Evolutionary conservation across 1,140 invertebrate genomes (phyloP).

Genomic region (Bombus waltoni): DNA sequence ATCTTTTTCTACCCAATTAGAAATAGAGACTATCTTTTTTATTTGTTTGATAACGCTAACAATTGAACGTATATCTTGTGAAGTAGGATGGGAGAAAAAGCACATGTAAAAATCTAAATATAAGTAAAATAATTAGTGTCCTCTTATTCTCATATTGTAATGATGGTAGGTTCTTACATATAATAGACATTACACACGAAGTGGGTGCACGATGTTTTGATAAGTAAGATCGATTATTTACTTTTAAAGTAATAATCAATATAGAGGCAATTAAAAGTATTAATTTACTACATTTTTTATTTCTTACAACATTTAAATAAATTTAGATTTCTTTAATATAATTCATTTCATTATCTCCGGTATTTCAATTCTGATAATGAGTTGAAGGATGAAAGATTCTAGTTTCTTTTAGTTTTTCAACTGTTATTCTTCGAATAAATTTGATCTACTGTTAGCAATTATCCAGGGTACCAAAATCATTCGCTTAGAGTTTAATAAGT

Average conservation of each 20-base stretch:
- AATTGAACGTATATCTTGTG: not conserved
- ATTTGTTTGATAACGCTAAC: not conserved
- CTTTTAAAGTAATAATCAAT: constrained; percentile 30
- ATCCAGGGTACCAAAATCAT: constrained; percentile 69
- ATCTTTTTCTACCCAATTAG: constrained; percentile 22
- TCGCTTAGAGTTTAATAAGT: constrained; percentile 55
- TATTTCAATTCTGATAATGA: constrained; percentile 11
- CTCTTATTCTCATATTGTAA: constrained; percentile 51
- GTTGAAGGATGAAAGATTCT: not conserved
- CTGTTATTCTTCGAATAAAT: constrained; percentile 30
- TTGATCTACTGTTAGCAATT: constrained; percentile 58
- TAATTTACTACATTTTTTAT: constrained; percentile 41
- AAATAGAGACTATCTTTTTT: not conserved
- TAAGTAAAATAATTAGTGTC: constrained; percentile 22
- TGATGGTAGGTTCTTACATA: constrained; percentile 39
- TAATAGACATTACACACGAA: constrained; percentile 18
- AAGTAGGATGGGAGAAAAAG: constrained; percentile 1
- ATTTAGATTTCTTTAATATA: constrained; percentile 36
- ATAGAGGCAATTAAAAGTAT: constrained; percentile 44
- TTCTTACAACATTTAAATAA: constrained; percentile 42
- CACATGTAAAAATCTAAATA: constrained; percentile 27
- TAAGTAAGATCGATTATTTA: constrained; percentile 43
- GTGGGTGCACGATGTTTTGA: constrained; percentile 36
- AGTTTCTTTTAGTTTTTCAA: constrained; percentile 6
- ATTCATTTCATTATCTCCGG: not conserved